A percentile compares a stretch with the other conserved stretches of the same genome.
These are phyloP conservation scores for Drosophila nebulosa DNA, from an alignment of 1,140 invertebrate species.

Conservation along the genomic window DNA sequence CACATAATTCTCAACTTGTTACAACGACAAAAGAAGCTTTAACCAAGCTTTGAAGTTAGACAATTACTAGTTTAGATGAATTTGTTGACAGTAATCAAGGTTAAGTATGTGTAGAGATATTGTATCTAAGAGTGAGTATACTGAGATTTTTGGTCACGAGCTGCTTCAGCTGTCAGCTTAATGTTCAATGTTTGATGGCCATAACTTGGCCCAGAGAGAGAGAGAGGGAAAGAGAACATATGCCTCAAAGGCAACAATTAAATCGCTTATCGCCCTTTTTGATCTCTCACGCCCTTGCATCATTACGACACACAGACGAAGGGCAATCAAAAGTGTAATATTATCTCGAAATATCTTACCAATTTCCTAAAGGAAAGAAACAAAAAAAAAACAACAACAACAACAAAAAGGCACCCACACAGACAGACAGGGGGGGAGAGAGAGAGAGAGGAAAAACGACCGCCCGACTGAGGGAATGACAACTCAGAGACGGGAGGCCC, in stretches of 20 bases:
- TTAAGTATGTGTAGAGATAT: not conserved
- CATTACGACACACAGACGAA: slow-evolving; percentile 29
- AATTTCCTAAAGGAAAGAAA: slow-evolving; percentile 38
- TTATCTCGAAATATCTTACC: slow-evolving; percentile 64
- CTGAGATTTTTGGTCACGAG: not conserved
- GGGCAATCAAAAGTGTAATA: slow-evolving; percentile 65
- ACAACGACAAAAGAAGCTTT: too few species aligned
- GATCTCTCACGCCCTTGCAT: slow-evolving; percentile 57
- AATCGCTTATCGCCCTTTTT: slow-evolving; percentile 57
- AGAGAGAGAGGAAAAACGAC: not conserved
- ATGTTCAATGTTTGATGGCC: not conserved
- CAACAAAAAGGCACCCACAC: slow-evolving; percentile 10
- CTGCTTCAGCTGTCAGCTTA: not conserved
- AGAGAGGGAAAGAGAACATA: slow-evolving; percentile 24
- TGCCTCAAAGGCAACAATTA: slow-evolving; percentile 36
- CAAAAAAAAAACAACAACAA: not conserved
- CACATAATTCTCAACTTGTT: too few species aligned
- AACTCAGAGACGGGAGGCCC: slow-evolving; percentile 44
- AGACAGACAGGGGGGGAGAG: not conserved
- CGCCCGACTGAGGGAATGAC: not conserved
- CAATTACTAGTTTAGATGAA: not conserved
- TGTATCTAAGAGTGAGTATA: not conserved
- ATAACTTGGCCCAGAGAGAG: too few species aligned
- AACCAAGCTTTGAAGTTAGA: too few species aligned
- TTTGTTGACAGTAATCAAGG: not conserved